phyloP scores from a whole-genome alignment of 30 jellyfish, hydroid and myxozoan species.

The Aurelia sp. region DNA sequence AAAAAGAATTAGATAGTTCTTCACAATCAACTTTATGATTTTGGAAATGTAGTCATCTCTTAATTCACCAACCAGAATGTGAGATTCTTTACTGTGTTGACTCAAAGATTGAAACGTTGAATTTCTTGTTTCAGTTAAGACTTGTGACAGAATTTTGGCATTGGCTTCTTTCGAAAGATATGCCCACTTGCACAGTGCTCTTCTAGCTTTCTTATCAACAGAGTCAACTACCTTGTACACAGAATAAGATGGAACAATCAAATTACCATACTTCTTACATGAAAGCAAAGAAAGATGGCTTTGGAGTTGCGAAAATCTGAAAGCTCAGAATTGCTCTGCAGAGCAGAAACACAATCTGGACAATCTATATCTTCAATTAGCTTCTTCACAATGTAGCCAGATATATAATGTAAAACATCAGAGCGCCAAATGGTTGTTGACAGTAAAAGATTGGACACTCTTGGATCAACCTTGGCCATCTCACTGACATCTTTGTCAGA shows the following conservation, averaged over 20 bases:
- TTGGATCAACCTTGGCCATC: no score
- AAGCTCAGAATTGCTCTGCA: neutral
- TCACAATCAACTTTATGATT: neutral
- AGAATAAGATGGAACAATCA: no score
- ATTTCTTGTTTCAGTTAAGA: neutral
- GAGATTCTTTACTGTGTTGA: constrained; percentile 5
- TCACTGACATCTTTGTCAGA: no score
- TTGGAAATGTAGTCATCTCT: constrained; percentile 9
- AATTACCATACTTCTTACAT: constrained; percentile 26
- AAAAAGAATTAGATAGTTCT: neutral
- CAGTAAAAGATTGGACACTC: no score
- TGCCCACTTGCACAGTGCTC: no score
- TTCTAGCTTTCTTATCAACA: no score
- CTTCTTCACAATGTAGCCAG: no score
- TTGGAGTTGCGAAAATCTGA: neutral
- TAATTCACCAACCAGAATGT: constrained; percentile 6
- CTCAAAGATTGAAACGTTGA: constrained; percentile 1
- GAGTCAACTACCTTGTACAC: no score
- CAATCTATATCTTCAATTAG: no score
- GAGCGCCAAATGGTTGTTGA: no score
- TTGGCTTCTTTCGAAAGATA: constrained; percentile 1
- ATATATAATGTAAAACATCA: no score
- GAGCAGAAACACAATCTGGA: no score
- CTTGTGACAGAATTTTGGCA: neutral
- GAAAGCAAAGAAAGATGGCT: neutral